Base-by-base conservation (phyloP, 2,113 vertebrate species). In the Chaetodon trifascialis region DNA sequence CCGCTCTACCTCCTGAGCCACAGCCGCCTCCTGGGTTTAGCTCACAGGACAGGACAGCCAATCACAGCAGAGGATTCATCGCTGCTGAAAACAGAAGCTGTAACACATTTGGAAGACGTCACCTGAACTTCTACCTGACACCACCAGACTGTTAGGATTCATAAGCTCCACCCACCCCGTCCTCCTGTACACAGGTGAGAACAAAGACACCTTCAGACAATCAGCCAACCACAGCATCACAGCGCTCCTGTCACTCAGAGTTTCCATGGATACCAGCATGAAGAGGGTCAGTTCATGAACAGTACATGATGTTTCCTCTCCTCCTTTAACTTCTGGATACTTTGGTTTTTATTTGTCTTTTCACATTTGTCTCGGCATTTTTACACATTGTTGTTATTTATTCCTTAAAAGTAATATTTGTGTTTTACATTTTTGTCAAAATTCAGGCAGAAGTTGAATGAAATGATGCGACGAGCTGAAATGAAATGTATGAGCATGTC, bases 181-280 rank as follows among this genome's bases (percentile, higher is more conserved):
- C 38, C 36, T 30, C 19, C 58, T 40, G 2, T 4, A 46, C 15
- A 51, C 44, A 68, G 74, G 38, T 66, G n/a, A 46, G 16, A 49
- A 40, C n/a, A 55, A 40, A 55, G 7, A 21, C 4, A 17, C 34
- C 2, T 34, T 56, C 47, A 74, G 86, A 81, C 74, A 46, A 76
- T 76, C 80, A 76, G 69, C 46, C 81, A 65, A 79, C 10, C 63
- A 55, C 56, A 56, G 47, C 16, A 0, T 65, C 56, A 15, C n/a
- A 25, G 17, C 34, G 42, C 15, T 81, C 54, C 66, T 75, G 69
- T 76, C 62, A 42, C 19, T 79, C 52, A 60, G 5, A 0, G 59
- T 79, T 78, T 63, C 78, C 52, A 80, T 81, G 54, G 76, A 73
- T 30, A 79, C 74, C 58, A 54, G 21, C 42, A 10, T 60, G 15